Base-by-base conservation (phyloP, 2,113 vertebrate species). In the Laticauda laticaudata region DNA sequence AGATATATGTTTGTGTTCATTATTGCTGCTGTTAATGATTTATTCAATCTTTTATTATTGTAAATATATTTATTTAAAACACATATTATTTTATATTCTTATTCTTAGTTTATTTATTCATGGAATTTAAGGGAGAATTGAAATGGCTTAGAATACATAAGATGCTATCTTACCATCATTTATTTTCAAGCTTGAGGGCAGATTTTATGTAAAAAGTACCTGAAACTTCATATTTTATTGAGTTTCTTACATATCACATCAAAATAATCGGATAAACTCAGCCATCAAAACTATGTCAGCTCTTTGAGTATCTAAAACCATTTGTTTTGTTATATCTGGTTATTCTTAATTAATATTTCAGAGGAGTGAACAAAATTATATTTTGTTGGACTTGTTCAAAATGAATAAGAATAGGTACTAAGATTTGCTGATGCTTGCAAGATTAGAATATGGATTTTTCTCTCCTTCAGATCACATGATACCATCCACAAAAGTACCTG, bases 331-430 rank as follows among this genome's bases (percentile, higher is more conserved):
- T 21, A 48, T 88, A 53, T 88, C 18, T 88, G 8, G 3, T 18
- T 81, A 55, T 56, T 51, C n/a, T 93, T 90, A 57, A 55, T 43
- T 85, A 86, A 90, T 26, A 57, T 90, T 86, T 90, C 92, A 87
- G 48, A 55, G 6, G 39, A 51, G 6, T 26, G 29, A 92, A 26
- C 43, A 75, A 75, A 39, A 39, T 39, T 1, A 39, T 39, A 39
- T 39, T 39, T 1, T 39, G 1, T 43, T 43, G 85, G 24, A 91
- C 29, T 55, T 55, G 21, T 92, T 91, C 51, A 87, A 51, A 90
- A 10, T 87, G 53, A 24, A 61, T 51, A 91, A 94, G 9, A 3
- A 29, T 88, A 5, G 43, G 3, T 39, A 91, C 48, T 61, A 2
- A 6, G 61, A 54, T 8, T 2, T 55, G 45, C 26, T 23, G 18